A percentile compares a stretch with the other conserved stretches of the same genome.
Evolutionary conservation across 92 coral and sea anemone genomes (phyloP).

Genomic region (Parazoanthus atlanticus): DNA sequence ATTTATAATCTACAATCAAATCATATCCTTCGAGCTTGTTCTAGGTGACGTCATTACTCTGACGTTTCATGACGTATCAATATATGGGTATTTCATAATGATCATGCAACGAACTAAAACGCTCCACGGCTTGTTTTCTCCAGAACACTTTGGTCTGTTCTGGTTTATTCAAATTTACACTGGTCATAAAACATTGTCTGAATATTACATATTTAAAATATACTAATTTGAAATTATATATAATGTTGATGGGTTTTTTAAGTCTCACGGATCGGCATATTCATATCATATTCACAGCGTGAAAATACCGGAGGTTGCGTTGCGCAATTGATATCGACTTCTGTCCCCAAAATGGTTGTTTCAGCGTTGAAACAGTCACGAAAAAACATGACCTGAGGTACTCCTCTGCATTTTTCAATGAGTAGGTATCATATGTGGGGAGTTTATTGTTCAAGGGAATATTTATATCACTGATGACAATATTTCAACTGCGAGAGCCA

Average conservation of each 20-base stretch:
- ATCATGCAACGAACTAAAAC: neutral
- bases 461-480: too few species aligned
- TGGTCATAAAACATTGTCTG: neutral
- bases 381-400: neutral
- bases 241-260: neutral
- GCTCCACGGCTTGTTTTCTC: too few species aligned
- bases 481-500: too few species aligned
- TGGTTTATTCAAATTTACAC: neutral
- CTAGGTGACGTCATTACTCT: neutral
- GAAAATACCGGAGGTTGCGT: neutral
- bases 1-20: neutral
- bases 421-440: too few species aligned
- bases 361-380: neutral
- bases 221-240: too few species aligned
- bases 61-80: slow-evolving; percentile 13
- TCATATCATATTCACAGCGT: neutral
- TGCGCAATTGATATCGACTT: neutral
- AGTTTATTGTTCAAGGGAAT: too few species aligned
- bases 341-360: neutral
- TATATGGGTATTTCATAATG: neutral
- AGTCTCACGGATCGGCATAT: neutral
- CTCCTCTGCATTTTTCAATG: neutral
- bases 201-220: neutral
- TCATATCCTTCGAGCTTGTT: neutral
- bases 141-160: neutral